Evolutionary conservation across 2,797 vertebrate genomes (phyloP).

Genomic region (Sebastes oblongus): DNA sequence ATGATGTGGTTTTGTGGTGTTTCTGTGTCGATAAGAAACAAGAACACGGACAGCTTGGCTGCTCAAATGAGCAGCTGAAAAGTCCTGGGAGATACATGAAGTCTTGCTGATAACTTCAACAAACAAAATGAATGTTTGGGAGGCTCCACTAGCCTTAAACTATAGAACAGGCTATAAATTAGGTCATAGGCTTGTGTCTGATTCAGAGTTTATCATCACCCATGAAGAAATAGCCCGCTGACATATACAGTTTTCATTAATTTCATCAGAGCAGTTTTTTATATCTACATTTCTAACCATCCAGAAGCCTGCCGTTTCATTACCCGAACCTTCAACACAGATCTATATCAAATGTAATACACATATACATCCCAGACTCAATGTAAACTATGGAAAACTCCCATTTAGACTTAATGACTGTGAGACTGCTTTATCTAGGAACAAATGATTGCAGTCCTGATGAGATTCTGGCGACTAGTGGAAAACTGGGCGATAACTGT

Average conservation of each 20-base stretch:
- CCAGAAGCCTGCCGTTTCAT: neutral
- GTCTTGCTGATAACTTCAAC: slow-evolving; percentile 28
- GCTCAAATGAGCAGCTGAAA: slow-evolving; percentile 32
- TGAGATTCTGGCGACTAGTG: neutral
- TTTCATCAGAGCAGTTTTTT: slow-evolving; percentile 8
- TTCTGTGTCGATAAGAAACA: slow-evolving; percentile 37
- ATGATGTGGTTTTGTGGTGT: neutral
- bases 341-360: neutral
- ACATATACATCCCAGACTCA: neutral
- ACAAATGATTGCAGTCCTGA: neutral
- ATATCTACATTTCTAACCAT: neutral
- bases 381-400: slow-evolving; percentile 1
- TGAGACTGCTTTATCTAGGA: slow-evolving; percentile 6
- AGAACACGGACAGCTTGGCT: slow-evolving; percentile 8
- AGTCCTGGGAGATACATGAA: neutral
- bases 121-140: slow-evolving; percentile 9
- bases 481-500: neutral
- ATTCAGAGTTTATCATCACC: slow-evolving; percentile 12
- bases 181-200: slow-evolving; percentile 7
- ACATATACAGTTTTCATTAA: neutral
- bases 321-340: neutral
- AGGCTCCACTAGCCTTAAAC: slow-evolving; percentile 18
- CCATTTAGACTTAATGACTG: neutral
- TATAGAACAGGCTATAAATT: slow-evolving; percentile 23
- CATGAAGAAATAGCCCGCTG: neutral